Conservation (phyloP, 1,140 invertebrate species). For the Metaphire vulgaris region DNA sequence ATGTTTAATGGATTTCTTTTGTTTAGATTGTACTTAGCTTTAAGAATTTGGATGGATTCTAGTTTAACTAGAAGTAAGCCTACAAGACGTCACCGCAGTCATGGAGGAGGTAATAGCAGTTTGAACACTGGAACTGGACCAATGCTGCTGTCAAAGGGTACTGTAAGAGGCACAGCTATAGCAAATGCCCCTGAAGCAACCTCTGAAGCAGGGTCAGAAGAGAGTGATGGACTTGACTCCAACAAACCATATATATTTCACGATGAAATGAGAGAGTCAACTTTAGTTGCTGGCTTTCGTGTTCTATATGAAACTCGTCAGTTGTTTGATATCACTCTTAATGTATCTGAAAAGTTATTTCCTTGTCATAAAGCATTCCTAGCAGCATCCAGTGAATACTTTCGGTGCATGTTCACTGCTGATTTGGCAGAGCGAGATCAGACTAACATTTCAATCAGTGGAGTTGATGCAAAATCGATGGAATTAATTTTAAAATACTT, state of each 20-base stretch:
- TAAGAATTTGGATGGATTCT: neutral
- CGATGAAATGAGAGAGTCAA: neutral
- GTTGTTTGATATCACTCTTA: slow-evolving; percentile 29
- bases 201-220: neutral
- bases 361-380: slow-evolving; percentile 49
- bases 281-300: neutral
- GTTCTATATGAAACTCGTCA: neutral
- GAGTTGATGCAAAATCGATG: slow-evolving; percentile 50
- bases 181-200: neutral
- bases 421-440: slow-evolving; percentile 47
- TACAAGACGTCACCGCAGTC: neutral
- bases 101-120: neutral
- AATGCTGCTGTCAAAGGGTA: neutral
- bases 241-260: neutral
- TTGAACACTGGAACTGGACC: neutral
- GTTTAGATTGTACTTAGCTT: no score
- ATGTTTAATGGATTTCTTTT: no score
- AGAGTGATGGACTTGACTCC: neutral
- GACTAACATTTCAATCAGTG: slow-evolving; percentile 49
- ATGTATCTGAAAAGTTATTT: slow-evolving; percentile 46
- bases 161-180: neutral
- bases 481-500: slow-evolving; percentile 52
- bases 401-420: slow-evolving; percentile 48
- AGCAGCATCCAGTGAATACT: slow-evolving; percentile 50
- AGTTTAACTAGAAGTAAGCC: neutral